Base-by-base conservation (phyloP, 2,888 invertebrate species). In the Macropis europaea region DNA sequence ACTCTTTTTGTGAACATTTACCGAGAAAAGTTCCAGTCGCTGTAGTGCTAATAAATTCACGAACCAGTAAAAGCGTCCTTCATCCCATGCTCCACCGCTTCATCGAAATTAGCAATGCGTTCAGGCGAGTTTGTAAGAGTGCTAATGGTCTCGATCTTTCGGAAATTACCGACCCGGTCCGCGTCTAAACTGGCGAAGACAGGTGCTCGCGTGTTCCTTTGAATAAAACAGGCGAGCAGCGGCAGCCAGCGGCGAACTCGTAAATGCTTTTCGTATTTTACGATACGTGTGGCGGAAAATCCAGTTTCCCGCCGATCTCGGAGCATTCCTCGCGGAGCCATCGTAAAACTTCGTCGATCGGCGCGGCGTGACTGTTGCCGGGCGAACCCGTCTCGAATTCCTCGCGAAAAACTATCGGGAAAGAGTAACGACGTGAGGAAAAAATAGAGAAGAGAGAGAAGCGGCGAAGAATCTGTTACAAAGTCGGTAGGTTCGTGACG, bases 171-270 rank as follows among this genome's bases (percentile, higher is more conserved):
- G 24, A 42, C 17, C 40, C 24, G 22, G n/a, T 32, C 34, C 48
- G 34, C 42, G 59, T 54, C 63, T 63, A 63, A 70, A 70, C 57
- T 59, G 38, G 45, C 47, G 40, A 59, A 59, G 54, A 53, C 59
- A 47, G 66, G 40, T 50, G 56, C n/a, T n/a, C n/a, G n/a, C 48
- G 28, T 52, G 30, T 32, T 48, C 43, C 24, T 11, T 30, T 54
- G 61, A 74, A 74, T 74, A 72, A 74, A 74, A 57, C 62, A 67
- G 48, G 42, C n/a, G n/a, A n/a, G n/a, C n/a, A n/a, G n/a, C n/a
- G 7, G n/a, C 11, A n/a, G n/a, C 19, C 26, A 22, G 6, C 38
- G 11, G 11, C 24, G 28, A 63, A 62, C 48, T 66, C 34, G 43
- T 62, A 67, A 72, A 67, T 40, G 53, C 43, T 48, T 36, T n/a